These are phyloP conservation scores for Himalopsyche anomala DNA, from an alignment of 2,888 invertebrate genomes.

Conservation along the genomic window DNA sequence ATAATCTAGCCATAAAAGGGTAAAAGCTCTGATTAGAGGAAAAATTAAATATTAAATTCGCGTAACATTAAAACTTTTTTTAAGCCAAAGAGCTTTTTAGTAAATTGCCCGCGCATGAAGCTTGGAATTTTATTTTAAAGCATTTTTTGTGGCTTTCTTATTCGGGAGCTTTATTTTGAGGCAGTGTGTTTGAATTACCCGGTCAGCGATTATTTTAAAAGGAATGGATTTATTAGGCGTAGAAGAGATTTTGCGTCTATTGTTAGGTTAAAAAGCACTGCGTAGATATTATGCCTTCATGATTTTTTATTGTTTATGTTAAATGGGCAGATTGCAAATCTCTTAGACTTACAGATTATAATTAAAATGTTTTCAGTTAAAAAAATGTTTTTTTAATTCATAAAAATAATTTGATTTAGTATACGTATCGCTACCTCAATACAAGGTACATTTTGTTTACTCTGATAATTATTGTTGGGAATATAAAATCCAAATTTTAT, in stretches of 20 bases:
- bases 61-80: conserved; percentile 40
- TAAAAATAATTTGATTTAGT: no score
- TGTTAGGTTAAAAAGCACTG: no score
- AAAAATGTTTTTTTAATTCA: no score
- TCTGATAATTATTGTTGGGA: no score
- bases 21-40: conserved; percentile 39
- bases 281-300: no score
- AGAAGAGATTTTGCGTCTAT: neutral
- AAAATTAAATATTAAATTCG: conserved; percentile 42
- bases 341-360: no score
- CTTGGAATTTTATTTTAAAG: neutral
- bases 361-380: no score
- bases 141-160: neutral
- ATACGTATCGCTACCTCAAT: no score
- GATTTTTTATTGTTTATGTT: no score
- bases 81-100: conserved; percentile 37
- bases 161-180: neutral
- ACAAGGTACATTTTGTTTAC: no score
- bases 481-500: no score
- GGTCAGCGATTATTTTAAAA: conserved; percentile 6
- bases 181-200: neutral
- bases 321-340: no score
- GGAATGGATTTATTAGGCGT: neutral
- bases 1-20: conserved; percentile 9
- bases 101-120: conserved; percentile 38